Conservation (phyloP, 2,113 vertebrate species). For the Corapipo altera region DNA sequence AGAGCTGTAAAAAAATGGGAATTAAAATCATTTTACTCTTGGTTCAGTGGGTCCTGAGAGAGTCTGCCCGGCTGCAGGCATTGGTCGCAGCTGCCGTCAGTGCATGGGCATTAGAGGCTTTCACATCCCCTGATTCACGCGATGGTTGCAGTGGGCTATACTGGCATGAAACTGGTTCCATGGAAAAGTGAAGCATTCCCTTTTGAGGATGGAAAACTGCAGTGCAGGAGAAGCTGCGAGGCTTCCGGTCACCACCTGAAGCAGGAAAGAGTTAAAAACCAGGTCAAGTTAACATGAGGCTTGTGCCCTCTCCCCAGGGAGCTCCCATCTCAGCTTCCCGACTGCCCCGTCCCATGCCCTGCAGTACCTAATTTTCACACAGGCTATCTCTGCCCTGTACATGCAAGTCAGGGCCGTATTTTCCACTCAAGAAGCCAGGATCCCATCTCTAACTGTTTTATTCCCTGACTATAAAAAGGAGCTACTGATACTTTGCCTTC, state of each 20-base stretch:
- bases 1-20: background rate
- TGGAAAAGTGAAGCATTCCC: background rate
- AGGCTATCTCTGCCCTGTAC: fast-evolving
- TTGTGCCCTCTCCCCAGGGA: fast-evolving
- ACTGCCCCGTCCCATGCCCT: fast-evolving
- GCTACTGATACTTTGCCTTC: background rate
- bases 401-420: background rate
- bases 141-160: fast-evolving
- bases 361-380: background rate
- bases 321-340: background rate
- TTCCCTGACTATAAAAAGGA: background rate
- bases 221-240: background rate
- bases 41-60: fast-evolving
- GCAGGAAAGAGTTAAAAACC: background rate
- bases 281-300: too few species aligned
- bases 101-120: background rate
- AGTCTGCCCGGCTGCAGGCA: background rate
- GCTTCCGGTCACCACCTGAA: background rate
- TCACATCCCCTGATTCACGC: fast-evolving
- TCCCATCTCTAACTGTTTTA: background rate
- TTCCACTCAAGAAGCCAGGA: background rate
- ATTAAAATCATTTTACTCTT: background rate
- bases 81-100: fast-evolving
- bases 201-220: background rate
- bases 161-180: background rate